A percentile compares a stretch with the other conserved stretches of the same genome.
These are phyloP conservation scores for Pristionchus exspectatus DNA, from an alignment of 2,888 invertebrate genomes.

Conservation along the genomic window DNA sequence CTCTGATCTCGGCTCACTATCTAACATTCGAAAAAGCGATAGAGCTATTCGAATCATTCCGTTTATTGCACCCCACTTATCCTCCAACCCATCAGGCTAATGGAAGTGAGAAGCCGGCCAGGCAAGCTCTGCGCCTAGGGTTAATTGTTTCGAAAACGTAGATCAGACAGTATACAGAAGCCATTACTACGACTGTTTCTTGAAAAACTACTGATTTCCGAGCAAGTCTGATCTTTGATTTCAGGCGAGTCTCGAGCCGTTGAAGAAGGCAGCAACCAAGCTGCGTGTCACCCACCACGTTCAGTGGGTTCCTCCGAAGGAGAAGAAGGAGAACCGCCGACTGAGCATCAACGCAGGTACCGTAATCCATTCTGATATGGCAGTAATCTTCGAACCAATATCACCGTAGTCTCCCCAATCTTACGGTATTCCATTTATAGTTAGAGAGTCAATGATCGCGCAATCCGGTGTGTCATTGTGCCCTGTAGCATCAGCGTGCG, in stretches of 20 bases:
- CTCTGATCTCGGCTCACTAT: neutral
- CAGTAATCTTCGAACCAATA: neutral
- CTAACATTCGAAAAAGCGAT: neutral
- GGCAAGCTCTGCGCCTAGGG: neutral
- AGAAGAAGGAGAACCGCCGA: constrained; percentile 15
- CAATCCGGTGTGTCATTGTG: neutral
- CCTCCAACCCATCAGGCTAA: constrained; percentile 3
- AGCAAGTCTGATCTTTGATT: neutral
- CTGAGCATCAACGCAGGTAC: constrained; percentile 27
- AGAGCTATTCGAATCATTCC: neutral
- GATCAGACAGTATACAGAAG: neutral
- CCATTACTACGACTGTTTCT: neutral
- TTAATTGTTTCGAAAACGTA: neutral
- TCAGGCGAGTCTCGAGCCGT: constrained; percentile 58
- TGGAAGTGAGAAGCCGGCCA: neutral
- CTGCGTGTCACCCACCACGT: constrained; percentile 74
- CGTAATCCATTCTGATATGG: neutral
- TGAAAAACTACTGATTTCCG: neutral
- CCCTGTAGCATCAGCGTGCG: neutral
- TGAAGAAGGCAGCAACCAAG: constrained; percentile 73
- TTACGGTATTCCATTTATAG: neutral
- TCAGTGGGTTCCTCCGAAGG: constrained; percentile 57
- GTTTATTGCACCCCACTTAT: neutral
- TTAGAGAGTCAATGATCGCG: neutral
- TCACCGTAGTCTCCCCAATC: neutral